phyloP scores from a whole-genome alignment of 35 echinoderm and acorn worm genomes.

The Heliocidaris erythrogramma region DNA sequence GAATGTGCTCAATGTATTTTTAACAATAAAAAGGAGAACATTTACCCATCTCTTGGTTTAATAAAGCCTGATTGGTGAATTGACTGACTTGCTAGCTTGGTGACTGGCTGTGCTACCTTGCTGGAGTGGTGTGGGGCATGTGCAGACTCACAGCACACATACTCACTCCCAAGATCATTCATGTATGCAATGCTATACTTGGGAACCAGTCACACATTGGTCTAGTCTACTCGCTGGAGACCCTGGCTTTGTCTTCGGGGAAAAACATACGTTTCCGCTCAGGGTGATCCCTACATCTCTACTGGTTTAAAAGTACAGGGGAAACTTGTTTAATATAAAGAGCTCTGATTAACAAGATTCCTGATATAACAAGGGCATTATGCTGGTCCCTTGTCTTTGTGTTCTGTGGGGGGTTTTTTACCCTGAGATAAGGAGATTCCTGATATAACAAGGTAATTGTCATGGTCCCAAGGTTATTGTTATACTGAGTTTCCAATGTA shows the following conservation, averaged over 20 bases:
- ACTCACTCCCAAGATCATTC: neutral
- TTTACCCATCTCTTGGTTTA: neutral
- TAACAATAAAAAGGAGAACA: neutral
- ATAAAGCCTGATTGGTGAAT: neutral
- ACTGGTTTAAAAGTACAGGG: too few species aligned
- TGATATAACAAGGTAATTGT: too few species aligned
- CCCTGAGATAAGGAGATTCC: too few species aligned
- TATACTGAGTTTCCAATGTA: too few species aligned
- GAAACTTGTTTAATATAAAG: too few species aligned
- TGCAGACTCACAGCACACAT: neutral
- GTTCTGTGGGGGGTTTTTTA: too few species aligned
- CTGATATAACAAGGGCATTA: too few species aligned
- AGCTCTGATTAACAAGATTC: too few species aligned
- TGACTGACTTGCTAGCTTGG: neutral
- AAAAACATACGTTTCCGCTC: neutral
- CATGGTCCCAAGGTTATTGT: too few species aligned
- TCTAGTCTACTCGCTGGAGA: neutral
- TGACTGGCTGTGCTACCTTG: neutral
- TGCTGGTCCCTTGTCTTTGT: too few species aligned
- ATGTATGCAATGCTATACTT: slow-evolving; percentile 18
- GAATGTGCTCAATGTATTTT: neutral
- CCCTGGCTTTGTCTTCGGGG: neutral
- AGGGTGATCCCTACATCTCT: too few species aligned
- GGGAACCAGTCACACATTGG: slow-evolving; percentile 6
- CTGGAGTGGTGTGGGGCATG: neutral